Evolutionary conservation across 1,140 invertebrate genomes (phyloP).

Genomic region (Cherax quadricarinatus): DNA sequence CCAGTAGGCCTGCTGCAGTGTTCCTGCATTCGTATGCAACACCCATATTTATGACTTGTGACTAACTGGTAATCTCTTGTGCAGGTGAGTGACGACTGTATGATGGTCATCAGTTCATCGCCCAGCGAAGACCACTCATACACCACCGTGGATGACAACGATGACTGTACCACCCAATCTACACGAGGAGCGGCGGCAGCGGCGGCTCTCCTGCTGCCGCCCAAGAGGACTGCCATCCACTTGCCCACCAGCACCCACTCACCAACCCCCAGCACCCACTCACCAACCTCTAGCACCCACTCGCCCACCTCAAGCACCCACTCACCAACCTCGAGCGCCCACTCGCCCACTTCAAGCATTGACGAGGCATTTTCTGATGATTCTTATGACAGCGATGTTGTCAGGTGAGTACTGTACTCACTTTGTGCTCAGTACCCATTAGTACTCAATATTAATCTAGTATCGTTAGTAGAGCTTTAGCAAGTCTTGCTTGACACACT

Average conservation of each 20-base stretch:
- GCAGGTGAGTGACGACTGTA: conserved; percentile 64
- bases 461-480: no score
- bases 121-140: conserved; percentile 90
- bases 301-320: conserved; percentile 18
- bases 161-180: conserved; percentile 78
- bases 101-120: conserved; percentile 83
- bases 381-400: conserved; percentile 72
- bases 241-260: no score
- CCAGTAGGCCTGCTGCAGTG: no score
- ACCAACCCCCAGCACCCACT: neutral
- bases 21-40: no score
- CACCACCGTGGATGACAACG: conserved; percentile 80
- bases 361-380: conserved; percentile 77
- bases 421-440: no score
- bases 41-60: no score
- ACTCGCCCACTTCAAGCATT: conserved; percentile 76
- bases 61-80: no score
- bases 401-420: conserved; percentile 37
- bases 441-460: no score
- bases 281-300: conserved; percentile 1
- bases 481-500: no score
- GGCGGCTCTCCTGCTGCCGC: conserved; percentile 53
- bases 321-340: conserved; percentile 65
- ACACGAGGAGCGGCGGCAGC: neutral
- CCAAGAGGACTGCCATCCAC: neutral